Evolutionary conservation across 2,113 vertebrate genomes (phyloP).

Genomic region (Syrrhaptes paradoxus): DNA sequence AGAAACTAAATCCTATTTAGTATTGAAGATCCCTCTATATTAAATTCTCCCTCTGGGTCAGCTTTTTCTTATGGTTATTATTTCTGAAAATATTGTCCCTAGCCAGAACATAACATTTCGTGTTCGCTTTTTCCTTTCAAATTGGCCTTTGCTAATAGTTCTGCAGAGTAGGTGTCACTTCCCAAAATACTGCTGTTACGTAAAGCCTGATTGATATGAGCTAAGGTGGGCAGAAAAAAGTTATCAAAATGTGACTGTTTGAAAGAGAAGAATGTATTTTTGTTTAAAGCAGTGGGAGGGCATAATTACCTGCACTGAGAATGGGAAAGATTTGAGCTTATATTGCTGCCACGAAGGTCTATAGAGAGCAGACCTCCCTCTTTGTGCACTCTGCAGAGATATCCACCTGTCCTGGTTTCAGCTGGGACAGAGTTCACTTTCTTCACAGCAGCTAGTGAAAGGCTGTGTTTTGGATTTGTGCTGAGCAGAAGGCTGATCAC

Average conservation of each 20-base stretch:
- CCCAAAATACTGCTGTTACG: conserved; percentile 60
- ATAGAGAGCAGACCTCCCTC: neutral
- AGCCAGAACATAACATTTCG: neutral
- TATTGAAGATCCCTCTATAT: neutral
- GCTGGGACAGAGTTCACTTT: too few relatives aligned
- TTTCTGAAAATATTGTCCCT: conserved; percentile 23
- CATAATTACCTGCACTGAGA: conserved; percentile 47
- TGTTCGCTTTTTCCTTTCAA: conserved; percentile 33
- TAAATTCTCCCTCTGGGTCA: neutral
- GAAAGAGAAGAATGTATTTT: conserved; percentile 65
- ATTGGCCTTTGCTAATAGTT: conserved; percentile 59
- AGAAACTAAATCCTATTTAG: neutral
- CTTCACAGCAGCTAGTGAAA: too few relatives aligned
- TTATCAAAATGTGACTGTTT: conserved; percentile 67
- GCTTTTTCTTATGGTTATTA: neutral
- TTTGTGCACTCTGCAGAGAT: neutral
- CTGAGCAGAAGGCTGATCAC: too few relatives aligned
- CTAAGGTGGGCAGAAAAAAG: conserved; percentile 73
- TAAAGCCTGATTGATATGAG: conserved; percentile 77
- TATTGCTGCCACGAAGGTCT: neutral
- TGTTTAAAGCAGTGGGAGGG: conserved; percentile 68
- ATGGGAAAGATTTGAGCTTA: conserved; percentile 18
- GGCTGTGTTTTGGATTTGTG: too few relatives aligned
- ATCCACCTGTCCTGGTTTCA: too few relatives aligned
- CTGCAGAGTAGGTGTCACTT: conserved; percentile 67